Conservation (phyloP, 2,888 invertebrate species). For the Eurytoma californica region DNA sequence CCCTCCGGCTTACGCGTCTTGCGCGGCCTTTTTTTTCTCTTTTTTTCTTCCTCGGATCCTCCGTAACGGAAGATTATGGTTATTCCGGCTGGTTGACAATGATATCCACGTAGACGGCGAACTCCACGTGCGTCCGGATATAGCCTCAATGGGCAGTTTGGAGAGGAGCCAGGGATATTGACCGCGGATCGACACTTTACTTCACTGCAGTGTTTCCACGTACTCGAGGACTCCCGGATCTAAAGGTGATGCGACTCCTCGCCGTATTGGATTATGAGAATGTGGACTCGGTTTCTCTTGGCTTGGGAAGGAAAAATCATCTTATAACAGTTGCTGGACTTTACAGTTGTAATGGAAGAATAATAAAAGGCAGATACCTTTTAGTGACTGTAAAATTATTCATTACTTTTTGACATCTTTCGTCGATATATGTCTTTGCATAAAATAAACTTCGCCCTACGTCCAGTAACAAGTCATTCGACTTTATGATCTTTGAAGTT, state of each 20-base stretch:
- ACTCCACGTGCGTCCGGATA: not conserved
- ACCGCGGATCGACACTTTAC: slow-evolving; percentile 26
- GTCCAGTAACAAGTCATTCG: no score
- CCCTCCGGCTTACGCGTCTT: not conserved
- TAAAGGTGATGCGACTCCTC: not conserved
- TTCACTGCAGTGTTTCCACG: no score
- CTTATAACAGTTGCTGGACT: no score
- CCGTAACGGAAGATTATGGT: not conserved
- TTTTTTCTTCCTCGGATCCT: not conserved
- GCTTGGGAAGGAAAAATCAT: no score
- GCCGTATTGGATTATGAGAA: not conserved
- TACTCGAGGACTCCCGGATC: no score
- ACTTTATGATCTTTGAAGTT: no score
- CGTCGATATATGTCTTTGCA: no score
- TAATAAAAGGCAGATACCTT: no score
- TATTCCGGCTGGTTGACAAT: slow-evolving; percentile 28
- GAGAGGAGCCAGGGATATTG: slow-evolving; percentile 35
- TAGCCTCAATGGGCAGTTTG: slow-evolving; percentile 12
- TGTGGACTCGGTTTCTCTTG: not conserved
- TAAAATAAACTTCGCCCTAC: no score
- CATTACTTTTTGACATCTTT: no score
- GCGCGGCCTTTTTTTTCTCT: not conserved
- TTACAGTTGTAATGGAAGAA: no score
- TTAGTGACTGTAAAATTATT: no score
- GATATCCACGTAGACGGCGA: slow-evolving; percentile 18